phyloP scores from a whole-genome alignment of 2,113 vertebrate genomes.

The Leucoraja erinaceus region DNA sequence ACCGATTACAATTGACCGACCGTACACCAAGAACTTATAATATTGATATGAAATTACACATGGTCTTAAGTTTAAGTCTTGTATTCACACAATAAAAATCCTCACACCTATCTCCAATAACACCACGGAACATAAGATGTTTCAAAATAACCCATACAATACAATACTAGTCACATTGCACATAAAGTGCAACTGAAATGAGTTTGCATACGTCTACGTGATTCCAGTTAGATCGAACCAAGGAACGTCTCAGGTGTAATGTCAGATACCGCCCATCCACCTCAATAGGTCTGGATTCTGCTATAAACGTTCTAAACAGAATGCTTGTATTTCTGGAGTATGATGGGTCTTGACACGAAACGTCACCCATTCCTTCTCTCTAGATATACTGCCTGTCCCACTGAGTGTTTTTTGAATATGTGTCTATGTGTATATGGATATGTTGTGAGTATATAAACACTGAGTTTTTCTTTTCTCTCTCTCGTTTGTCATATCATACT shows the following conservation, averaged over 20 bases:
- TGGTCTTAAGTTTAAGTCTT: background rate
- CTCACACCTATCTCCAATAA: no score
- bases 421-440: no score
- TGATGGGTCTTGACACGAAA: no score
- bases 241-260: background rate
- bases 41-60: background rate
- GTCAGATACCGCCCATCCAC: background rate
- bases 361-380: no score
- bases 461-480: no score
- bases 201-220: background rate
- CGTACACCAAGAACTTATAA: background rate
- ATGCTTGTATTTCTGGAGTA: background rate
- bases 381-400: no score
- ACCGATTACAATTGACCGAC: background rate
- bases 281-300: background rate
- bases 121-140: background rate
- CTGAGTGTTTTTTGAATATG: no score
- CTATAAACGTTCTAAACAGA: background rate
- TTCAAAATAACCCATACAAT: background rate
- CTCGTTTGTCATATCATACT: no score
- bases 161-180: no score
- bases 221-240: background rate
- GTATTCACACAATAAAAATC: background rate
- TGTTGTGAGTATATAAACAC: no score
- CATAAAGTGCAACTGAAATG: no score